Evolutionary conservation across 2,113 vertebrate genomes (phyloP), one percentile per base, ranked within the genome.

Genomic region (Semnornis frantzii): DNA sequence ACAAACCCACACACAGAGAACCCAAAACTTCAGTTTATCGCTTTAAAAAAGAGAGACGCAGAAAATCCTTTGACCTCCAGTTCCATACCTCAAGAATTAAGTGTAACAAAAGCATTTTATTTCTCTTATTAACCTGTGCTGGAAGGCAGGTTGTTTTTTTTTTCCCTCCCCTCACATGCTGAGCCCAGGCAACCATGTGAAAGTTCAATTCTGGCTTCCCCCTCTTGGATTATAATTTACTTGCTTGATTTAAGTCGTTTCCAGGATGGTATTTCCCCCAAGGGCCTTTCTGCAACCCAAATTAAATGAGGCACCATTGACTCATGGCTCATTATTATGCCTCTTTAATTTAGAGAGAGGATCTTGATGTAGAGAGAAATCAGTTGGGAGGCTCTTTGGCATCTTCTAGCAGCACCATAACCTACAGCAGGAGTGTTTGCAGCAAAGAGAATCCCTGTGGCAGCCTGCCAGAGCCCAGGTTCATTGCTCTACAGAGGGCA

Each of bases 281-380:
- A 89, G 74, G 87, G 84, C 71, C 72, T 1, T 91, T 77, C 64
- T 34, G 72, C 72, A 89, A 87, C 52, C 28, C 50, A 52, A 96
- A 92, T 95, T 76, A 95, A 93, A 85, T 28, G 48, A 79, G 24
- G 57, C 33, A n/a, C 31, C 89, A 28, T 73, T 90, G 90, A 79
- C 42, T 85, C 71, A 70, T 33, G 68, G 78, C 63, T 76, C 52
- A 37, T 85, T 80, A 92, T 57, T 80, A 91, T 57, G 28, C 46
- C 62, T 76, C 42, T 92, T 85, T 85, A 82, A 89, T 69, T 93
- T 44, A 94, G 48, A 94, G 82, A 94, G 82, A 94, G 77, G 68
- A 46, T 79, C 63, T 87, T 30, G 24, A 34, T 0, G 4, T 65
- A 71, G 65, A 84, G 65, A 92, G 65, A 92, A 75, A 39, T 39